Base-by-base conservation (phyloP, 1,140 invertebrate genomes). In the Neotoxoptera formosana region DNA sequence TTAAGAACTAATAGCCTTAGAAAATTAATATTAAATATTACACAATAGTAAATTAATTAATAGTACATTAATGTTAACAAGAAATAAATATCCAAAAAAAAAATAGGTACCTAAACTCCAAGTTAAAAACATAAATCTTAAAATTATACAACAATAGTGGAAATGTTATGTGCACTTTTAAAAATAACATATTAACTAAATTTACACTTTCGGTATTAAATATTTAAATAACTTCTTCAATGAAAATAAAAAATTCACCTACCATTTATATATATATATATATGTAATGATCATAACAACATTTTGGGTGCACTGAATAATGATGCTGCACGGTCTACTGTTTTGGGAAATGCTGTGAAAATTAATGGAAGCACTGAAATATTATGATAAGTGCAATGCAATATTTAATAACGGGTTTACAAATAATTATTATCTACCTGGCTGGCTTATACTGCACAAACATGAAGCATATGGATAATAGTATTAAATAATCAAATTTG, bases 401-500 rank as follows among this genome's bases (percentile, higher is more conserved):
- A 90, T 67, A 23, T 67, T 90, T 90, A 30, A 90, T 45, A 45
- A 30, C 7, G 23, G 89, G 36, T 14, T 90, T 20, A 45, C 25
- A 67, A 60, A 56, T 56, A 76, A 30, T 14, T 17, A 67, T 36
- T 88, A 47, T 76, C 47, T 36, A 90, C n/a, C 25, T 45, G 25
- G 30, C 7, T 14, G 20, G 23, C 41, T 90, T 90, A 14, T 47
- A 34, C 53, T 89, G 89, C 56, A 90, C 89, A 67, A 90, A 30
- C 36, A 90, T 67, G 53, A 67, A 45, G 53, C 41, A 60, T 45
- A 11, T 60, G 53, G 56, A 90, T 67, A 67, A 45, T 84, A 56
- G 48, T 93, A 45, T n/a, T 51, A 86, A 92, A 91, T 87, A 76
- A 60, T 90, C n/a, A 81, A 92, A 93, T 94, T 94, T 96, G 96